Evolutionary conservation across 2,113 vertebrate genomes (phyloP).

Genomic region (Procapra przewalskii): DNA sequence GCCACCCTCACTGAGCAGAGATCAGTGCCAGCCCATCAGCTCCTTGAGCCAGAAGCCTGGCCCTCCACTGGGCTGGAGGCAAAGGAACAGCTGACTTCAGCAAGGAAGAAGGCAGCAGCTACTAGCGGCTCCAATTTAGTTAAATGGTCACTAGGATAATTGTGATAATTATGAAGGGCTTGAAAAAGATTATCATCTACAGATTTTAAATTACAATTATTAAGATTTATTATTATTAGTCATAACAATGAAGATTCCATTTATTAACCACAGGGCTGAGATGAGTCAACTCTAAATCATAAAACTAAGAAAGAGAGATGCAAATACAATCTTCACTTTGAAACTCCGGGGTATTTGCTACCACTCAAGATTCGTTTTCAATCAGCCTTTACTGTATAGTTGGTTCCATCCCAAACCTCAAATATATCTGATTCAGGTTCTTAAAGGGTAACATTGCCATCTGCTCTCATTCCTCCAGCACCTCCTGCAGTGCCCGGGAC

Average conservation of each 20-base stretch:
- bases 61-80: background rate
- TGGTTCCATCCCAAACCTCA: slow-evolving; percentile 23
- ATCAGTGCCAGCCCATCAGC: background rate
- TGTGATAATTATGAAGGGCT: background rate
- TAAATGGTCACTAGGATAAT: background rate
- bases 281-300: slow-evolving; percentile 36
- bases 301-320: slow-evolving; percentile 33
- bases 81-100: background rate
- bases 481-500: background rate
- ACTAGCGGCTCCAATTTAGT: background rate
- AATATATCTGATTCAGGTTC: background rate
- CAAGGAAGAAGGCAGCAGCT: background rate
- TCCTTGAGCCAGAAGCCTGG: background rate
- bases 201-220: slow-evolving; percentile 43
- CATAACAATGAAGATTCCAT: background rate
- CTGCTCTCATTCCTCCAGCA: background rate
- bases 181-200: slow-evolving; percentile 1
- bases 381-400: background rate
- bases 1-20: background rate
- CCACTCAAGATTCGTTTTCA: slow-evolving; percentile 28
- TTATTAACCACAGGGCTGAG: slow-evolving; percentile 34
- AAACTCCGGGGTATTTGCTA: background rate
- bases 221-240: slow-evolving; percentile 43
- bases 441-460: background rate
- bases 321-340: slow-evolving; percentile 23